Evolutionary conservation across 2,888 invertebrate species (phyloP).

Genomic region (Sepioteuthis lessoniana): DNA sequence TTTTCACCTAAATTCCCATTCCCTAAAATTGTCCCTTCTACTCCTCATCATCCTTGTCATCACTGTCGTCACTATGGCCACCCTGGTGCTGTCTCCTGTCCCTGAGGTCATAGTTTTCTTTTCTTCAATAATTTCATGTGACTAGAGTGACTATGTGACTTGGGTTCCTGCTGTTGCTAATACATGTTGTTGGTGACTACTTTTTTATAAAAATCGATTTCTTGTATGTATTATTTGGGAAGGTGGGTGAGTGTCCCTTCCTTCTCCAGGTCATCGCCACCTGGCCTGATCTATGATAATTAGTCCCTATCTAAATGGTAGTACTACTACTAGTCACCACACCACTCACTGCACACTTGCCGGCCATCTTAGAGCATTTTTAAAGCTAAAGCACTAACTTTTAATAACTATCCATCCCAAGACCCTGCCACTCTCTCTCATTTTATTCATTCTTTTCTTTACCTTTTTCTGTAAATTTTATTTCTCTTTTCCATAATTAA

Average conservation of each 20-base stretch:
- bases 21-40: not conserved
- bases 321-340: not conserved
- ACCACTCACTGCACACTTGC: not conserved
- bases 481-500: not conserved
- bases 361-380: not conserved
- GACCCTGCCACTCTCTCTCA: not conserved
- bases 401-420: too few species aligned
- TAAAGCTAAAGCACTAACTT: too few species aligned
- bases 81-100: not conserved
- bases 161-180: conserved; percentile 21
- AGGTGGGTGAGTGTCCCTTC: not conserved
- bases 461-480: not conserved
- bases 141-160: not conserved
- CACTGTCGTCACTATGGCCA: not conserved
- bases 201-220: not conserved
- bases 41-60: not conserved
- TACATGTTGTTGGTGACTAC: conserved; percentile 7
- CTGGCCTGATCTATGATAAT: conserved; percentile 45
- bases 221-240: not conserved
- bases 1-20: not conserved
- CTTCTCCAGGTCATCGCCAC: conserved; percentile 25
- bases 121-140: not conserved
- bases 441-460: not conserved
- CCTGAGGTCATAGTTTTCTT: not conserved
- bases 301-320: conserved; percentile 16